Conservation (phyloP, 2,797 vertebrate species). For the Chelidonichthys spinosus region DNA sequence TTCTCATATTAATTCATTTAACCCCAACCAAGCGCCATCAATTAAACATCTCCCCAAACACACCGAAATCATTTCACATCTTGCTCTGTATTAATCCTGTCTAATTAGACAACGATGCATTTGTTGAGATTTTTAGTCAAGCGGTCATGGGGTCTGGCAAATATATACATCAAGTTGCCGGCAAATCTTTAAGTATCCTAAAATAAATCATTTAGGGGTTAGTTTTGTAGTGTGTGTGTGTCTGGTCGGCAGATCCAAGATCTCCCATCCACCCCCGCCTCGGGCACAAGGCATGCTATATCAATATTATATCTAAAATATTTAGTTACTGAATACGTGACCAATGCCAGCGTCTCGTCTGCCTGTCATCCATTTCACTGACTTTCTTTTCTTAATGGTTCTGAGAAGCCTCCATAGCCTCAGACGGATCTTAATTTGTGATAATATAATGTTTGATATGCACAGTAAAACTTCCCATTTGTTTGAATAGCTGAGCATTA, state of each 20-base stretch:
- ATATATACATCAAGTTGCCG: slow-evolving; percentile 31
- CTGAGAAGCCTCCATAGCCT: slow-evolving; percentile 8
- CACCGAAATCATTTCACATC: slow-evolving; percentile 57
- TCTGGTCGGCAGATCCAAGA: not conserved
- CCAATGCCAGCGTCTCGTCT: not conserved
- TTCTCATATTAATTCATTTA: slow-evolving; percentile 68
- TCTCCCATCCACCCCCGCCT: not conserved
- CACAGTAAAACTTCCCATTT: slow-evolving; percentile 49
- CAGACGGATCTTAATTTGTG: slow-evolving; percentile 37
- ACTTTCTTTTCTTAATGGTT: not conserved
- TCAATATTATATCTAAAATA: not conserved
- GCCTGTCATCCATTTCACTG: slow-evolving; percentile 6
- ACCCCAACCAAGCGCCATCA: slow-evolving; percentile 67
- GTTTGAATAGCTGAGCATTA: slow-evolving; percentile 48
- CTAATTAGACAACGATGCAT: slow-evolving; percentile 68
- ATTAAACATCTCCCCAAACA: slow-evolving; percentile 72
- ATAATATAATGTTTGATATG: slow-evolving; percentile 42
- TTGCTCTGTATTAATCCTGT: slow-evolving; percentile 63
- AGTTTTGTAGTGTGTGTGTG: not conserved
- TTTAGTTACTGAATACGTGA: not conserved
- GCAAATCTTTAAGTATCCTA: slow-evolving; percentile 6
- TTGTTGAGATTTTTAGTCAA: slow-evolving; percentile 66
- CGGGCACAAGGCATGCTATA: not conserved
- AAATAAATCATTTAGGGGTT: slow-evolving; percentile 9
- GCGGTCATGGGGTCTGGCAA: slow-evolving; percentile 50